phyloP scores from a whole-genome alignment of 1,140 invertebrate genomes.

The Drosophila seguyi region DNA sequence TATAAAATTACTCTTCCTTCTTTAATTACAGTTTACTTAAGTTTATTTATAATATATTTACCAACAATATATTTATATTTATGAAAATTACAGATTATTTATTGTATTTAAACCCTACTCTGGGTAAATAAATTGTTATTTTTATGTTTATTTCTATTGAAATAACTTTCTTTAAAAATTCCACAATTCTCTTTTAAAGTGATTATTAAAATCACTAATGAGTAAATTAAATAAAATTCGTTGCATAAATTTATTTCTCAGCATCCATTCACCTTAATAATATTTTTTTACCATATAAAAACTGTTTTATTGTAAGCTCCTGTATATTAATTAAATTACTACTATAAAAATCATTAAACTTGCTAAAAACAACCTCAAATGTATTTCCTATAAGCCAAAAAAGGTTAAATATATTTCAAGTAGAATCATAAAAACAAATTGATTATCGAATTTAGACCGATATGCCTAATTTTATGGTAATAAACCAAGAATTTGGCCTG shows the following conservation, averaged over 20 bases:
- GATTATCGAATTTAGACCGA: slow-evolving; percentile 2
- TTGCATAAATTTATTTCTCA: background rate
- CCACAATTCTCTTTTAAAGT: background rate
- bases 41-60: background rate
- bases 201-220: background rate
- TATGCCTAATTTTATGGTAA: slow-evolving; percentile 30
- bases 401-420: slow-evolving; percentile 1
- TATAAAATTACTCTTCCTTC: too few species aligned
- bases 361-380: background rate
- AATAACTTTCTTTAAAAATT: background rate
- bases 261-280: background rate
- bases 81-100: background rate
- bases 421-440: slow-evolving; percentile 11
- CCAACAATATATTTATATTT: background rate
- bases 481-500: slow-evolving; percentile 32
- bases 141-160: background rate
- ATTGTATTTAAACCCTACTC: background rate
- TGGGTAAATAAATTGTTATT: background rate
- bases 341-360: background rate
- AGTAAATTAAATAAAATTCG: too few species aligned
- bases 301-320: background rate
- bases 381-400: slow-evolving; percentile 3
- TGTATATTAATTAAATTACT: background rate
- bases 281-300: background rate
- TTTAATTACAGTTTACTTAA: too few species aligned